phyloP scores from a whole-genome alignment of 2,113 vertebrate genomes.

The Oryzias melastigma region DNA sequence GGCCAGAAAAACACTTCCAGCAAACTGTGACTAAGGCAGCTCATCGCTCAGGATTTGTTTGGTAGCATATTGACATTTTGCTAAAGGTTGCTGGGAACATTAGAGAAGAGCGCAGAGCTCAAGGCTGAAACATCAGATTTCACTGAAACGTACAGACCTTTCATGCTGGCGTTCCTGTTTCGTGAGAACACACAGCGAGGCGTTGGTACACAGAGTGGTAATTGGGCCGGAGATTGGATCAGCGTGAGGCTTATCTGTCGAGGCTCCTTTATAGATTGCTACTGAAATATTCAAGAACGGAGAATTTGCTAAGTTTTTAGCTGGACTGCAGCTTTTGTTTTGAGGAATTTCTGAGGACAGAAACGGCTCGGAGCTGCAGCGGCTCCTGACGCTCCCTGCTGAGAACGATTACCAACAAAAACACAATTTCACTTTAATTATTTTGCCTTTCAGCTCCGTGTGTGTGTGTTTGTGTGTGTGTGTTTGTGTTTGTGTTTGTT shows the following conservation, averaged over 20 bases:
- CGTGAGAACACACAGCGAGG: background rate
- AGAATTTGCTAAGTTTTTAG: conserved; percentile 2
- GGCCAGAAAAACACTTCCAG: too few relatives aligned
- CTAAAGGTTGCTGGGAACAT: conserved; percentile 3
- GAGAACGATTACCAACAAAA: conserved; percentile 10
- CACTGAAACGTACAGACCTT: conserved; percentile 13
- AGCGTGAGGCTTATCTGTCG: conserved; percentile 15
- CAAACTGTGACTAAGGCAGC: too few relatives aligned
- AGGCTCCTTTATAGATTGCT: conserved; percentile 1
- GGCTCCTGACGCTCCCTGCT: conserved; percentile 11
- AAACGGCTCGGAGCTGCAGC: background rate
- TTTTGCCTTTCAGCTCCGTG: conserved; percentile 2
- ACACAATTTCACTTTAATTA: background rate
- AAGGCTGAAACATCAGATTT: conserved; percentile 10
- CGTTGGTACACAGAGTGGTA: conserved; percentile 13
- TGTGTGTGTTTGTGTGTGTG: background rate
- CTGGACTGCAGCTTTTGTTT: background rate
- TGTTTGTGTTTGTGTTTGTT: background rate
- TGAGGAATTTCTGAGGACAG: conserved; percentile 1
- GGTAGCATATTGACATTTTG: conserved; percentile 8
- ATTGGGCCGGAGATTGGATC: conserved; percentile 39
- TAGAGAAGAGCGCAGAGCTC: background rate
- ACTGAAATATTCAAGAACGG: conserved; percentile 33
- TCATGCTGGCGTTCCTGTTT: background rate
- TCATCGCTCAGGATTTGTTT: background rate